A percentile compares a stretch with the other conserved stretches of the same genome.
These are phyloP conservation scores for Octomys mimax DNA, from an alignment of 2,797 vertebrate species.

Conservation along the genomic window DNA sequence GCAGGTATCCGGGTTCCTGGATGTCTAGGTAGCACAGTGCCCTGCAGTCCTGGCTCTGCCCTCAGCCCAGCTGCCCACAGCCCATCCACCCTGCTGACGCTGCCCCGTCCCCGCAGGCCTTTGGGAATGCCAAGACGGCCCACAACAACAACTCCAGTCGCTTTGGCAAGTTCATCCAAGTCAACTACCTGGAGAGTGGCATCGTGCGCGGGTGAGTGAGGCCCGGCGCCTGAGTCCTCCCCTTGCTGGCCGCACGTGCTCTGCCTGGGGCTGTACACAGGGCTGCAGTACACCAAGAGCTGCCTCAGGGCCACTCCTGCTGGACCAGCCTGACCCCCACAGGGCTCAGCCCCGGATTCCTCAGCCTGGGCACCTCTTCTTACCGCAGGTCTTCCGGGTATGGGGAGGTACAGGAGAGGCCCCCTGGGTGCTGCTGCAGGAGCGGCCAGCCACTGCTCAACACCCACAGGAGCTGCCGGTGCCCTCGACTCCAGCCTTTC, in stretches of 20 bases:
- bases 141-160: conserved; percentile 99
- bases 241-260: no score
- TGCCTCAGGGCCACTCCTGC: background rate
- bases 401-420: background rate
- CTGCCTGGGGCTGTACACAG: no score
- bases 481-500: background rate
- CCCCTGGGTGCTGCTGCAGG: no score
- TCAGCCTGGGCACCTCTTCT: background rate
- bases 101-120: conserved; percentile 91
- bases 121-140: conserved; percentile 98
- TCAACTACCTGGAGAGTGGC: conserved; percentile 98
- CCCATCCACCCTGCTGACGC: background rate
- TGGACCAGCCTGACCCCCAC: background rate
- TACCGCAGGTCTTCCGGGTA: background rate
- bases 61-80: background rate
- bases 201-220: conserved; percentile 95
- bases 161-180: conserved; percentile 99
- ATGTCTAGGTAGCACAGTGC: no score
- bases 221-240: background rate
- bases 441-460: background rate
- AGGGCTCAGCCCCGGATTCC: no score
- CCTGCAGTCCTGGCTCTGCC: background rate
- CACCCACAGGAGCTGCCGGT: background rate
- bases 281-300: no score
- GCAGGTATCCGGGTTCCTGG: no score